Percentiles rank a stretch among this genome's conserved stretches.
These are phyloP conservation scores for Cyphotilapia sp. DNA, from an alignment of 2,113 vertebrate genomes.

Conservation along the genomic window DNA sequence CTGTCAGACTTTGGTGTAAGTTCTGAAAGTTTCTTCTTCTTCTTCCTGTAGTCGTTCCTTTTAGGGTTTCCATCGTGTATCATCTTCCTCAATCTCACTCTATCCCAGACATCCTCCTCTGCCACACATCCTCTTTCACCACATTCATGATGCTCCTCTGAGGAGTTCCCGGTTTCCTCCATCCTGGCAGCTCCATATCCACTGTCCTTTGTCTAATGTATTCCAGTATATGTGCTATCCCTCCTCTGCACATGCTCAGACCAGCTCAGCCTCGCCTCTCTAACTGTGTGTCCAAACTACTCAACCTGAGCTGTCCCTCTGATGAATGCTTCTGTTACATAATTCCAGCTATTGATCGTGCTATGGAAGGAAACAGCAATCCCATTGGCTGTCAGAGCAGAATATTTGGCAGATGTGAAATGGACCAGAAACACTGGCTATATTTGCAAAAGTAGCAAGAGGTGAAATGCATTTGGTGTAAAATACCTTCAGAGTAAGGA, in stretches of 20 bases:
- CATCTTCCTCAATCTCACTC: background rate
- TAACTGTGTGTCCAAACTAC: background rate
- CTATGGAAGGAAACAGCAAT: background rate
- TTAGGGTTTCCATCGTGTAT: background rate
- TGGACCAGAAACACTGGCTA: background rate
- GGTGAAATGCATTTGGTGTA: background rate
- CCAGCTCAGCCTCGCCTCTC: background rate
- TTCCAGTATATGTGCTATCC: background rate
- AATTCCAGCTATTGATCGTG: background rate
- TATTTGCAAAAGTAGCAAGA: background rate
- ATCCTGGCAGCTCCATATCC: background rate
- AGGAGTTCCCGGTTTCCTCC: background rate
- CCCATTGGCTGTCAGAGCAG: background rate
- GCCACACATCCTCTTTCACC: background rate
- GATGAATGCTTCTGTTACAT: background rate
- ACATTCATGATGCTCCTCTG: background rate
- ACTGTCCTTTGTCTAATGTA: background rate
- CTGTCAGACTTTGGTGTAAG: background rate
- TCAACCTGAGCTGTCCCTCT: background rate
- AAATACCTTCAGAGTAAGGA: background rate
- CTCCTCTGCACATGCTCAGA: background rate
- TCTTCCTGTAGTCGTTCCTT: background rate
- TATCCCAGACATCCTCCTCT: background rate
- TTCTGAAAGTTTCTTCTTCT: background rate
- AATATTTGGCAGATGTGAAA: background rate